These are phyloP conservation scores for Aphrophora alni DNA, from an alignment of 2,888 invertebrate genomes.

Conservation along the genomic window DNA sequence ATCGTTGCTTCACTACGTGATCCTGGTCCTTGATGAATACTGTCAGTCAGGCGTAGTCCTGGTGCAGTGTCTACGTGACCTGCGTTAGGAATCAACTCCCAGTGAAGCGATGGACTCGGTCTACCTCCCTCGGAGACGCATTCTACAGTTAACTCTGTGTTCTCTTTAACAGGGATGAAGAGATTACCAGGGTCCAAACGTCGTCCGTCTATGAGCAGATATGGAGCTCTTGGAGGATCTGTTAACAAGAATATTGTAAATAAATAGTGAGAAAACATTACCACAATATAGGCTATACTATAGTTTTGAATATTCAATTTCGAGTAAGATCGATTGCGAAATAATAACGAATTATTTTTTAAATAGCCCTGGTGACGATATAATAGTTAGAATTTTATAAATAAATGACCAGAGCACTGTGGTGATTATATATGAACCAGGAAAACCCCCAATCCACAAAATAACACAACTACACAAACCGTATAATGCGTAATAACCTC, in stretches of 20 bases:
- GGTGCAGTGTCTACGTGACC: constrained; percentile 39
- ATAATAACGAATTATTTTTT: no score
- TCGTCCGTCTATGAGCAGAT: constrained; percentile 84
- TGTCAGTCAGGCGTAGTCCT: not conserved
- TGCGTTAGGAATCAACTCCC: constrained; percentile 61
- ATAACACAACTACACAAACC: no score
- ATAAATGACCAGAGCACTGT: no score
- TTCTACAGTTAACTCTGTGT: constrained; percentile 79
- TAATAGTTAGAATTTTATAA: no score
- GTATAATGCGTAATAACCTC: no score
- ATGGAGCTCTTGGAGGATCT: constrained; percentile 86
- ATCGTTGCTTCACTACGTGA: constrained; percentile 67
- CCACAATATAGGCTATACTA: no score
- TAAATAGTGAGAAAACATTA: no score
- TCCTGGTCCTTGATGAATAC: not conserved
- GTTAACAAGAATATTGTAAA: constrained; percentile 50
- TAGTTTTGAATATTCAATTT: no score
- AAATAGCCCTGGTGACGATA: no score
- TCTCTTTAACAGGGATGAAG: constrained; percentile 86
- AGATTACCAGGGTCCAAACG: constrained; percentile 85
- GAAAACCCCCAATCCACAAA: no score
- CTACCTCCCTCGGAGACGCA: constrained; percentile 85
- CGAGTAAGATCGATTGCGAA: no score
- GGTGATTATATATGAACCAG: no score
- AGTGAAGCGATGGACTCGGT: constrained; percentile 69